phyloP scores from a whole-genome alignment of 2,113 vertebrate species.

The Cairina moschata region DNA sequence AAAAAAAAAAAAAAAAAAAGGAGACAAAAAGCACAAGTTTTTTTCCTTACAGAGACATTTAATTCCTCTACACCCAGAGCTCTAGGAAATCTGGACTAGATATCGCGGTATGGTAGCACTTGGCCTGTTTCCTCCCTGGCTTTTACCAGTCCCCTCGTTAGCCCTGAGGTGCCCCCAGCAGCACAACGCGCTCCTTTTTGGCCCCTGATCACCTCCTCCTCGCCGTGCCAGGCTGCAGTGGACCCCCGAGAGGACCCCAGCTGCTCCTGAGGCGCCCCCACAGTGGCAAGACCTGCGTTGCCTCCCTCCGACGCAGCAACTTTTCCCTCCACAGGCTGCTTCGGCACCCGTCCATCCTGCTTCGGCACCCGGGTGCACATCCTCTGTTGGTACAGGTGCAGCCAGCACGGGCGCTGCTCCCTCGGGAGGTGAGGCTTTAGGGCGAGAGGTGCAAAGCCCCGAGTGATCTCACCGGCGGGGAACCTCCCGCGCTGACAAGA shows the following conservation, averaged over 20 bases:
- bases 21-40: background rate
- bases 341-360: background rate
- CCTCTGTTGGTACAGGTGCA: conserved; percentile 26
- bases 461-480: conserved; percentile 6
- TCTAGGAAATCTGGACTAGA: background rate
- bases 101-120: background rate
- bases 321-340: background rate
- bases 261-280: background rate
- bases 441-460: background rate
- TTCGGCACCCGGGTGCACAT: background rate
- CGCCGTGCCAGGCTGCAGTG: background rate
- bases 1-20: background rate
- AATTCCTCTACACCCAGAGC: background rate
- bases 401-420: background rate
- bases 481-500: background rate
- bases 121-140: background rate
- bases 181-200: background rate
- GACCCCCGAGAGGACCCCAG: background rate
- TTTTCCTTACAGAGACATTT: background rate
- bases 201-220: background rate
- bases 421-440: background rate
- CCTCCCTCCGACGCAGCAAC: rapidly evolving
- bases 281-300: background rate
- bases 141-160: background rate
- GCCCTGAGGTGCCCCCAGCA: background rate